These are phyloP conservation scores for Rattus norvegicus DNA, from an alignment of 2,113 vertebrate species.

Conservation along the genomic window GRCr8 NC_086024.1:66982001-66982500, in stretches of 20 bases:
- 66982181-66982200: not conserved
- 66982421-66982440: not conserved
- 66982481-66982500: not conserved
- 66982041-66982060: not conserved
- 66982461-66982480: not conserved
- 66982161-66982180: not conserved
- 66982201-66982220: not conserved
- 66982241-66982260: not conserved
- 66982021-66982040: not conserved
- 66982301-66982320: not conserved
- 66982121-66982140: not conserved
- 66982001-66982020: not conserved
- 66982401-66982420: not conserved
- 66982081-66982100: not conserved
- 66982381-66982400: not conserved
- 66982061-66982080: not conserved
- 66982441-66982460: not conserved
- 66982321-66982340: not conserved
- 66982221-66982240: not conserved
- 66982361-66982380: not conserved
- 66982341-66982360: not conserved
- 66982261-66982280: not conserved
- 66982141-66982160: not conserved
- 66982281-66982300: not conserved
- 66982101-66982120: not conserved